These are phyloP conservation scores for Xylocopa sonorina DNA, from an alignment of 1,140 invertebrate genomes.

Conservation along the genomic window DNA sequence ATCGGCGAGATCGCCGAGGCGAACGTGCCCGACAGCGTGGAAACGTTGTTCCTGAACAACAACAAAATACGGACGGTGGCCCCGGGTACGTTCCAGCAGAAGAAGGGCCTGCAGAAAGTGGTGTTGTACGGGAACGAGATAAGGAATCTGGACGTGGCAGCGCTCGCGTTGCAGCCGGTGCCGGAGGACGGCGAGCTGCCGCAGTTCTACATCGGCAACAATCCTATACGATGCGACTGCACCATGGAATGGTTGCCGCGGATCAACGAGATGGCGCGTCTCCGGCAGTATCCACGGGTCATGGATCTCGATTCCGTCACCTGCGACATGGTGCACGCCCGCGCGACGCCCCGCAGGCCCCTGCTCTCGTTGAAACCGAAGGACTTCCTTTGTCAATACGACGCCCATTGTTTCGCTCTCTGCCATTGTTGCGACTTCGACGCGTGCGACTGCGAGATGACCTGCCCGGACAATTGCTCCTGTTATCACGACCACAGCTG, in stretches of 20 bases:
- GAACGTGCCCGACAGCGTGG: constrained; percentile 88
- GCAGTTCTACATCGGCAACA: constrained; percentile 90
- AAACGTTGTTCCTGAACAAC: constrained; percentile 89
- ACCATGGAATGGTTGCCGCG: constrained; percentile 92
- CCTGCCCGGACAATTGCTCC: constrained; percentile 95
- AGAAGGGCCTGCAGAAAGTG: constrained; percentile 87
- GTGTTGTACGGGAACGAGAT: constrained; percentile 90
- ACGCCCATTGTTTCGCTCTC: constrained; percentile 95
- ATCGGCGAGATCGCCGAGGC: constrained; percentile 86
- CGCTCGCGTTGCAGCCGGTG: constrained; percentile 86
- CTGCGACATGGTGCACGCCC: constrained; percentile 93
- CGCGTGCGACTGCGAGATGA: constrained; percentile 97
- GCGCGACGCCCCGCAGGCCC: constrained; percentile 91
- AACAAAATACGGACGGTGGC: constrained; percentile 88
- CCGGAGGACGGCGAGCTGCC: constrained; percentile 86
- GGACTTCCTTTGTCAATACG: constrained; percentile 95
- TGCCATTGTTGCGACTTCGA: constrained; percentile 98
- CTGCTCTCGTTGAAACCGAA: constrained; percentile 92
- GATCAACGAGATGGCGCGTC: constrained; percentile 87
- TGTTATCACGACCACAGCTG: constrained; percentile 97
- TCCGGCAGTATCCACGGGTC: constrained; percentile 92
- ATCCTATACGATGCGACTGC: constrained; percentile 92
- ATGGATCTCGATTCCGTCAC: constrained; percentile 96
- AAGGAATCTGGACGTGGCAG: constrained; percentile 87
- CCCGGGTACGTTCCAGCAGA: constrained; percentile 88